A percentile compares a stretch with the other conserved stretches of the same genome.
Conservation (phyloP, 1,140 invertebrate species). For the Phocides pigmalion region DNA sequence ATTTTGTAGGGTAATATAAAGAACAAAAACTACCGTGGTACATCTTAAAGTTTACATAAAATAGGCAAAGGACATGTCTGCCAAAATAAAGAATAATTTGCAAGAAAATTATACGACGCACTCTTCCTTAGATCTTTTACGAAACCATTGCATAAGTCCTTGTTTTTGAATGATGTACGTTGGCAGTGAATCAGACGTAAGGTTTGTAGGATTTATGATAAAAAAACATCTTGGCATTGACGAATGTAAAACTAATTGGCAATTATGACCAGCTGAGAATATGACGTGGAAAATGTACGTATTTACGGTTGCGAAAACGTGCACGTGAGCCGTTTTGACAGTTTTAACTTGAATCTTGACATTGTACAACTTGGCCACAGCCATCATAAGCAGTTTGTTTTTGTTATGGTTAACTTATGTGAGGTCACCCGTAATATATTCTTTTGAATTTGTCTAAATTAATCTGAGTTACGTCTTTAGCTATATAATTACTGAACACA, state of each 20-base stretch:
- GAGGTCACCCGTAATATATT: too few relatives aligned
- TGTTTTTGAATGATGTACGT: slow-evolving; percentile 51
- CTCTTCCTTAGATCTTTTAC: too few relatives aligned
- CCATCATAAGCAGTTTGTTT: neutral
- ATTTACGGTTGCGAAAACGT: slow-evolving; percentile 29
- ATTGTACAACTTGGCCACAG: slow-evolving; percentile 1
- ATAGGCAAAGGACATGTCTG: too few relatives aligned
- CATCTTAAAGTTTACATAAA: too few relatives aligned
- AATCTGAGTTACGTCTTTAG: too few relatives aligned
- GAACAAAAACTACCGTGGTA: too few relatives aligned
- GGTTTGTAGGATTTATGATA: slow-evolving; percentile 51
- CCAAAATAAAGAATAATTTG: too few relatives aligned
- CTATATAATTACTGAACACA: neutral
- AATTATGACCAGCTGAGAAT: slow-evolving; percentile 45
- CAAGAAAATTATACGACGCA: too few relatives aligned
- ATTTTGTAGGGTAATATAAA: too few relatives aligned
- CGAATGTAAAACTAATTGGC: slow-evolving; percentile 52
- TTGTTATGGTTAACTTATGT: too few relatives aligned
- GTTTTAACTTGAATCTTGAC: slow-evolving; percentile 11
- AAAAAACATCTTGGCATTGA: slow-evolving; percentile 55
- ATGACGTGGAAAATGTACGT: slow-evolving; percentile 21
- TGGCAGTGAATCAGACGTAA: slow-evolving; percentile 53
- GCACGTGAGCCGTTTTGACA: slow-evolving; percentile 9
- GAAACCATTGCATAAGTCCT: slow-evolving; percentile 68
- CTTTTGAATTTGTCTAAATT: too few relatives aligned